These are phyloP conservation scores for Drosophila busckii DNA, from an alignment of 1,140 invertebrate species.

Conservation along the genomic window DNA sequence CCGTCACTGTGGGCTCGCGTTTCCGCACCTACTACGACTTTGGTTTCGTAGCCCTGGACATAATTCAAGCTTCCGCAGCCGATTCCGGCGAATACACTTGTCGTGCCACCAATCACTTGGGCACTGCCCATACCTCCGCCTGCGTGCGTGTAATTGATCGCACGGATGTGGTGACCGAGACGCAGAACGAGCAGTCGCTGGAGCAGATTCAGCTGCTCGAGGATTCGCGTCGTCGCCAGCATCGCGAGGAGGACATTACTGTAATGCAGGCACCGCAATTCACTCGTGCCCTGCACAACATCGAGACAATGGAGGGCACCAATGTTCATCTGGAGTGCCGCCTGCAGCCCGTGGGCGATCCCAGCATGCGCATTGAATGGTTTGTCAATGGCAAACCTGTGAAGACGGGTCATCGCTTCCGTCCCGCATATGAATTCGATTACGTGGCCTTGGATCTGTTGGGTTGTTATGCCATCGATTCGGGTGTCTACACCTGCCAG, in stretches of 20 bases:
- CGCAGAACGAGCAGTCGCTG: constrained; percentile 95
- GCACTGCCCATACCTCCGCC: constrained; percentile 93
- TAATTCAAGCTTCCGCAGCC: constrained; percentile 89
- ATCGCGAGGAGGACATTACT: constrained; percentile 87
- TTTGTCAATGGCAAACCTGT: constrained; percentile 95
- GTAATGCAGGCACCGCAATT: constrained; percentile 92
- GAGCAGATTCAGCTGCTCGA: constrained; percentile 97
- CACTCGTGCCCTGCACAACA: constrained; percentile 91
- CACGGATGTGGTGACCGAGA: constrained; percentile 94
- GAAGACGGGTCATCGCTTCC: constrained; percentile 94
- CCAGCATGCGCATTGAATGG: constrained; percentile 98
- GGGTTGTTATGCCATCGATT: constrained; percentile 97
- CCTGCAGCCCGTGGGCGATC: constrained; percentile 95
- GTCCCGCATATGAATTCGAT: constrained; percentile 98
- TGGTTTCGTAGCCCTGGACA: constrained; percentile 94
- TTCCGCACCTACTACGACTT: constrained; percentile 98
- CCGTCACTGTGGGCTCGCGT: constrained; percentile 92
- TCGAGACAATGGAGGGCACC: constrained; percentile 93
- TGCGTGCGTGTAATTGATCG: constrained; percentile 91
- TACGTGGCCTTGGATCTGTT: constrained; percentile 97
- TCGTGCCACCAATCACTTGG: constrained; percentile 94
- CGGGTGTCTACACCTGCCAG: constrained; percentile 96
- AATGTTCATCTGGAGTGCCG: constrained; percentile 96
- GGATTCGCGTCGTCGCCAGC: constrained; percentile 86
- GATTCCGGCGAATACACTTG: constrained; percentile 97